Conservation (phyloP, 2,797 vertebrate species). For the Pipistrellus pygmaeus region DNA sequence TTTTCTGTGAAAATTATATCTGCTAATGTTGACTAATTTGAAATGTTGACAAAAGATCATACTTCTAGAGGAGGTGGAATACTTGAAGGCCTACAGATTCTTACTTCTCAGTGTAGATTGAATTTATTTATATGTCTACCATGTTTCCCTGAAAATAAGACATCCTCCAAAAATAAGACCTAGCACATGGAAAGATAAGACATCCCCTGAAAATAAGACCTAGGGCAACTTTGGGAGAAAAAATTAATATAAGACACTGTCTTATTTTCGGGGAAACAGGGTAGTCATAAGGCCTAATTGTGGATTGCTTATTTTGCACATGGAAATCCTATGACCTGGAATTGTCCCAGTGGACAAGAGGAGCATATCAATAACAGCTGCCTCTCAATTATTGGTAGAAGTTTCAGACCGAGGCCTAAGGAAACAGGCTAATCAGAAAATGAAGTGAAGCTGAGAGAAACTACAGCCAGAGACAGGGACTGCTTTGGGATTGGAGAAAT, state of each 20-base stretch:
- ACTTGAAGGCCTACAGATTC: neutral
- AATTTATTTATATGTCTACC: neutral
- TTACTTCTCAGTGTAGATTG: neutral
- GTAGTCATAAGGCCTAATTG: neutral
- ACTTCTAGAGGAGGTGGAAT: neutral
- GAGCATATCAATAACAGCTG: neutral
- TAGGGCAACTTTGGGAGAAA: too few species aligned
- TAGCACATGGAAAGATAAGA: too few species aligned
- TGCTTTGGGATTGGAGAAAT: neutral
- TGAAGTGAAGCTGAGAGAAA: neutral
- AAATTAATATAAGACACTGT: too few species aligned
- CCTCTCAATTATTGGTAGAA: neutral
- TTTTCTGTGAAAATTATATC: constrained; percentile 46
- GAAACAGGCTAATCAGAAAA: neutral
- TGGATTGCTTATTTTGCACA: neutral
- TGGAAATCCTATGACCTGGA: neutral
- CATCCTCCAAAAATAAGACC: too few species aligned
- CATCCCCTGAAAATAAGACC: too few species aligned
- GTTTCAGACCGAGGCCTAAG: neutral
- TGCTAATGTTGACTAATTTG: neutral
- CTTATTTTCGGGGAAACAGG: too few species aligned
- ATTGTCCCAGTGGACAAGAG: neutral
- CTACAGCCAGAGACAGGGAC: neutral
- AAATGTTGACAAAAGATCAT: neutral
- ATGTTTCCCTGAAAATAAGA: too few species aligned